A percentile compares a stretch with the other conserved stretches of the same genome.
These are phyloP conservation scores for Pseudopipra pipra DNA, from an alignment of 2,113 vertebrate genomes.

Conservation along the genomic window DNA sequence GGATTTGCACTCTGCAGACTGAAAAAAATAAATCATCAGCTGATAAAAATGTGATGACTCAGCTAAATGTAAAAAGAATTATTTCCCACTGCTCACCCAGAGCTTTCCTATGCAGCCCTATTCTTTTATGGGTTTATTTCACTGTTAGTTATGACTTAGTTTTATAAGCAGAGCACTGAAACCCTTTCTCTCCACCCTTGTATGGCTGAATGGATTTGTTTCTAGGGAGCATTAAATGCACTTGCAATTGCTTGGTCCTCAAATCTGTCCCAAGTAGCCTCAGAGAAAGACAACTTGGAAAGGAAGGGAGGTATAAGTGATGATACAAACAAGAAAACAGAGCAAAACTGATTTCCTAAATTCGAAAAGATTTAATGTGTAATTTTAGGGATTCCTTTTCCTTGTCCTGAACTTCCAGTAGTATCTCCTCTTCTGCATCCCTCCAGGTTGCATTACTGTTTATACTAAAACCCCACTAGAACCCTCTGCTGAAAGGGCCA, in stretches of 20 bases:
- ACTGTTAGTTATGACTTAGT: not conserved
- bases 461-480: not conserved
- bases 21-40: not conserved
- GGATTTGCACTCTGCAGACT: not conserved
- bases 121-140: not conserved
- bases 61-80: not conserved
- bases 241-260: not conserved
- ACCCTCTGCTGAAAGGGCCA: not conserved
- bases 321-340: not conserved
- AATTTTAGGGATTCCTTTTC: not conserved
- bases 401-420: not conserved
- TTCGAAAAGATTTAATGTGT: not conserved
- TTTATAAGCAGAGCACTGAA: not conserved
- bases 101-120: not conserved
- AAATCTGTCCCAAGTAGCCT: not conserved
- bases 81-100: not conserved
- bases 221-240: not conserved
- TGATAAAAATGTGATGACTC: conserved; percentile 2
- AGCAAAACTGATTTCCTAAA: not conserved
- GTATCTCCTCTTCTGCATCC: not conserved
- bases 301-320: not conserved
- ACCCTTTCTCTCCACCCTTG: not conserved
- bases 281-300: not conserved
- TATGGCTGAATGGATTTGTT: not conserved
- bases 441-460: not conserved